Evolutionary conservation across 2,888 invertebrate species (phyloP), one percentile per base, ranked within the genome.

Genomic region (Diarsia brunnea): DNA sequence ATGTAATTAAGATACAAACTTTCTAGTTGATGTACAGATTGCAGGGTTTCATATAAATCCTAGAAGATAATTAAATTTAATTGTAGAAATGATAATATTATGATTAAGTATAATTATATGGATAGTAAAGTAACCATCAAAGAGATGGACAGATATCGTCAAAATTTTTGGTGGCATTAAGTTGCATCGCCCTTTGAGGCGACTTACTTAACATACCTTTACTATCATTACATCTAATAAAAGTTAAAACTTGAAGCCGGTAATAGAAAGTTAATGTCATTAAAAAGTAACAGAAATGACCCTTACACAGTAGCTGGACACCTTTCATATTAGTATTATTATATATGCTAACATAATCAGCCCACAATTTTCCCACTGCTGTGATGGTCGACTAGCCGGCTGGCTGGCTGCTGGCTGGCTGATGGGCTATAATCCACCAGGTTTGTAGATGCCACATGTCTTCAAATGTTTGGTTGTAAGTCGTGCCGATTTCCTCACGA

Each of bases 141-240:
- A 67, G 10, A 80, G 80, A 78, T 74, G 67, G 51, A 69, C 69
- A 60, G 86, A 86, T 86, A 75, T 38, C 66, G 75, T 78, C 81
- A 47, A 75, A 73, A 69, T 72, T 67, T 81, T 84, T 74, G 24
- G 51, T 53, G 64, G 75, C 72, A 79, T 77, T 83, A 73, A 65
- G 76, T 77, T 84, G 27, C 71, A 72, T 69, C 27, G 66, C n/a
- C 16, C 16, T 68, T n/a, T 45, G 43, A 72, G 45, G 71, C 78
- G 58, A 68, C 81, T 86, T 81, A 81, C 73, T 86, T 78, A 77
- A 83, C 64, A 87, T 83, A 73, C 61, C 73, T 81, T 73, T 49
- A 81, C 63, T 86, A 86, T 85, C 83, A 78, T 75, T 77, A 71
- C 72, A 83, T 86, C 83, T 87, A 47, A 72, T 76, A 75, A 66